These are phyloP conservation scores for Aporophyla lueneburgensis DNA, from an alignment of 2,888 invertebrate genomes.

Conservation along the genomic window DNA sequence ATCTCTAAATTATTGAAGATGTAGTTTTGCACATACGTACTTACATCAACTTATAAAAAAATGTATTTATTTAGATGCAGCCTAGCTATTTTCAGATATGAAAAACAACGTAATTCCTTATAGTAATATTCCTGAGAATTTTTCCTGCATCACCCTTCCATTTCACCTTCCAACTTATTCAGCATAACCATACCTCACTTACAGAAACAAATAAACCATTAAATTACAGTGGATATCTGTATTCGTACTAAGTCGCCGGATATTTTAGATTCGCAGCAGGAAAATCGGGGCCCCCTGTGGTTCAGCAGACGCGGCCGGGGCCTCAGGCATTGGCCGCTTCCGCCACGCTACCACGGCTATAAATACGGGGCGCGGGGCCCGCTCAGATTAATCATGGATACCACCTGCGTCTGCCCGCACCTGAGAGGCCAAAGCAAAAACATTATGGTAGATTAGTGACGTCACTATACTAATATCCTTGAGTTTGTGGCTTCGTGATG, in stretches of 20 bases:
- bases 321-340: slow-evolving; percentile 75
- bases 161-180: slow-evolving; percentile 14
- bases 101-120: neutral
- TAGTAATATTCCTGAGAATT: neutral
- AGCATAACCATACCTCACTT: slow-evolving; percentile 32
- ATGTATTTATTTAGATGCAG: neutral
- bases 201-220: slow-evolving; percentile 56
- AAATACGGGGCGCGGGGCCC: slow-evolving; percentile 80
- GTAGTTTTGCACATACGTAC: neutral
- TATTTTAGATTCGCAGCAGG: slow-evolving; percentile 71
- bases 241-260: slow-evolving; percentile 64
- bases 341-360: slow-evolving; percentile 76
- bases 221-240: slow-evolving; percentile 60
- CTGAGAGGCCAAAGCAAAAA: slow-evolving; percentile 80
- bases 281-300: slow-evolving; percentile 76
- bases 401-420: slow-evolving; percentile 79
- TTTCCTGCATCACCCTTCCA: neutral
- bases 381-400: slow-evolving; percentile 84
- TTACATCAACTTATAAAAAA: too few relatives aligned
- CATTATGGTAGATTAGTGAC: slow-evolving; percentile 77
- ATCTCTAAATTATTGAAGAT: too few relatives aligned
- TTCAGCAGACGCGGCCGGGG: slow-evolving; percentile 74
- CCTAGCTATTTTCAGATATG: neutral
- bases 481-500: slow-evolving; percentile 31
- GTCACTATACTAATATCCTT: slow-evolving; percentile 70